Conservation (phyloP, 92 coral and sea anemone species). For the Epizoanthus illoricatus region DNA sequence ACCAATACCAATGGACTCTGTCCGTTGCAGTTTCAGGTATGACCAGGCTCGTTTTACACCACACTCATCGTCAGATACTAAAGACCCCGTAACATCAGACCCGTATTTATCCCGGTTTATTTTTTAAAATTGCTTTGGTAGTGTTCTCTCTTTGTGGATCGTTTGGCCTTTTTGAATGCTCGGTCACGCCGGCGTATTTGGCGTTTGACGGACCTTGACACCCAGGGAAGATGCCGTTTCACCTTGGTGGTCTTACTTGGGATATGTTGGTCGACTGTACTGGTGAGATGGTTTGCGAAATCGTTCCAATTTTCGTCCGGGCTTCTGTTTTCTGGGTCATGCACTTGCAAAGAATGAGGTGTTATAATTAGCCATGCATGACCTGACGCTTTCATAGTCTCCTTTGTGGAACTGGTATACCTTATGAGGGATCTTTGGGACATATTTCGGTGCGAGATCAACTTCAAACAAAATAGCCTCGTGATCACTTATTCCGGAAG, state of each 20-base stretch:
- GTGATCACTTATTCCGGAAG: constrained; percentile 50
- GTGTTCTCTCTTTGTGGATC: too few relatives aligned
- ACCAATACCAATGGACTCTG: constrained; percentile 5
- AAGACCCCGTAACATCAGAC: background rate
- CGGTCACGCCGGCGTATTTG: too few relatives aligned
- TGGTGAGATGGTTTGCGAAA: constrained; percentile 17
- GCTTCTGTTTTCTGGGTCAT: constrained; percentile 43
- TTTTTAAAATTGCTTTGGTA: background rate
- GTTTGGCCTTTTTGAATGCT: too few relatives aligned
- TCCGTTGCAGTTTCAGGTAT: constrained; percentile 19
- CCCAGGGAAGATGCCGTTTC: too few relatives aligned
- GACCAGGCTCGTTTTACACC: constrained; percentile 15
- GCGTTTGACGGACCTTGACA: too few relatives aligned
- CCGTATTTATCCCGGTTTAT: background rate
- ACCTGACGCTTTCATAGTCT: constrained; percentile 29
- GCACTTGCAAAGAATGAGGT: constrained; percentile 16
- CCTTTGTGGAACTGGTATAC: constrained; percentile 48
- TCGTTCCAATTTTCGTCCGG: constrained; percentile 42
- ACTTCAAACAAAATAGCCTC: constrained; percentile 39
- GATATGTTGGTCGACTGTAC: constrained; percentile 19
- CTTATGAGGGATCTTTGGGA: constrained; percentile 44
- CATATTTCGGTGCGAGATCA: constrained; percentile 42
- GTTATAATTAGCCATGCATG: constrained; percentile 26
- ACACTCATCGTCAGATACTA: background rate
- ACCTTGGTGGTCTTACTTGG: too few relatives aligned